phyloP scores from a whole-genome alignment of 2,113 vertebrate genomes.

The Engystomops pustulosus region DNA sequence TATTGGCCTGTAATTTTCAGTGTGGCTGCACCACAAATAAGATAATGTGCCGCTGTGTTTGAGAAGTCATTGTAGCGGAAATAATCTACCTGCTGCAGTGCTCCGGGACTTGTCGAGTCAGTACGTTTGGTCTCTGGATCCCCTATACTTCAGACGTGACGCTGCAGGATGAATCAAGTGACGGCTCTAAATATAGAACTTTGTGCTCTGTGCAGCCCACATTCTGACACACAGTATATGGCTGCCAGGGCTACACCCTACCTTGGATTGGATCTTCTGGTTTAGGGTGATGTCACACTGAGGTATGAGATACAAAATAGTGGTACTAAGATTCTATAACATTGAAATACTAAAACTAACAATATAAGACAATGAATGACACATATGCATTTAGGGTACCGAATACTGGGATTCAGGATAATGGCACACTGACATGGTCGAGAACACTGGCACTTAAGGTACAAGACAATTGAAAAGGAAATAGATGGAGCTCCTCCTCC shows the following conservation, averaged over 20 bases:
- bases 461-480: too few relatives aligned
- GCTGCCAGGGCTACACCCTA: neutral
- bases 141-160: neutral
- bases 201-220: neutral
- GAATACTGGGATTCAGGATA: too few relatives aligned
- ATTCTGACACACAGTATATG: constrained; percentile 26
- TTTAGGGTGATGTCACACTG: neutral
- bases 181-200: constrained; percentile 40
- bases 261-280: too few relatives aligned
- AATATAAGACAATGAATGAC: neutral
- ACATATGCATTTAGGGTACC: neutral
- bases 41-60: constrained; percentile 1
- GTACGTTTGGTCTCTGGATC: neutral
- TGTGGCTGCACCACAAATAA: constrained; percentile 12
- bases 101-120: constrained; percentile 7
- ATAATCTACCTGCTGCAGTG: constrained; percentile 20
- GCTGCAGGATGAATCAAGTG: neutral
- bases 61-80: neutral
- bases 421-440: too few relatives aligned
- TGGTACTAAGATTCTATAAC: too few relatives aligned
- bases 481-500: too few relatives aligned
- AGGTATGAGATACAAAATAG: neutral
- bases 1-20: constrained; percentile 50
- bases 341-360: too few relatives aligned
- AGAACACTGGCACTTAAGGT: too few relatives aligned